Conservation (phyloP, 2,113 vertebrate genomes). For the Oreochromis aureus region DNA sequence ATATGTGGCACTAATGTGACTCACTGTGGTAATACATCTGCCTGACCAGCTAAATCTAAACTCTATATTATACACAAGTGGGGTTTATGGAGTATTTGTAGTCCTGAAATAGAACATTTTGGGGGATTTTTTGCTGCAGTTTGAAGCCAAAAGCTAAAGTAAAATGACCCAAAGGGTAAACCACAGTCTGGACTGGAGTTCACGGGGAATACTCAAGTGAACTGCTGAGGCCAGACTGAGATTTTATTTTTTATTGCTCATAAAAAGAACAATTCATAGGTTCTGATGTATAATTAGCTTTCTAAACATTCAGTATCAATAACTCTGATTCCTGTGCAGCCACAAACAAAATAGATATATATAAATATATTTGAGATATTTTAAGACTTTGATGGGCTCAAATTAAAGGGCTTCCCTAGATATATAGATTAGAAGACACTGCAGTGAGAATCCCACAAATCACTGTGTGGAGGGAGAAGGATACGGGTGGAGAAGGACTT, state of each 20-base stretch:
- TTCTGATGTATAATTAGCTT: background rate
- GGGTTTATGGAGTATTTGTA: slow-evolving; percentile 14
- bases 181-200: slow-evolving; percentile 21
- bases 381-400: background rate
- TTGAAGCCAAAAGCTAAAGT: slow-evolving; percentile 11
- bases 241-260: background rate
- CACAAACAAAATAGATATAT: background rate
- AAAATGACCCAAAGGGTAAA: slow-evolving; percentile 18
- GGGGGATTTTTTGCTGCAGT: background rate
- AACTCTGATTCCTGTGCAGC: background rate
- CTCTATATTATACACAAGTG: background rate
- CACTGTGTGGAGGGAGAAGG: background rate
- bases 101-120: slow-evolving; percentile 9
- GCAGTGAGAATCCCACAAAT: background rate
- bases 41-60: background rate
- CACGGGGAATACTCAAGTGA: slow-evolving; percentile 7
- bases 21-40: background rate
- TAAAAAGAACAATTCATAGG: background rate
- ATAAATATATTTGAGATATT: background rate
- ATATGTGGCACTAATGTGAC: background rate
- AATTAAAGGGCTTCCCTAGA: background rate
- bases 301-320: background rate
- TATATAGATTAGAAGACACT: background rate
- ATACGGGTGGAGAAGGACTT: slow-evolving; percentile 54
- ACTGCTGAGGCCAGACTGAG: background rate